Evolutionary conservation across 2,113 vertebrate genomes (phyloP), one percentile per base, ranked within the genome.

Genomic region (Percopsis transmontana): DNA sequence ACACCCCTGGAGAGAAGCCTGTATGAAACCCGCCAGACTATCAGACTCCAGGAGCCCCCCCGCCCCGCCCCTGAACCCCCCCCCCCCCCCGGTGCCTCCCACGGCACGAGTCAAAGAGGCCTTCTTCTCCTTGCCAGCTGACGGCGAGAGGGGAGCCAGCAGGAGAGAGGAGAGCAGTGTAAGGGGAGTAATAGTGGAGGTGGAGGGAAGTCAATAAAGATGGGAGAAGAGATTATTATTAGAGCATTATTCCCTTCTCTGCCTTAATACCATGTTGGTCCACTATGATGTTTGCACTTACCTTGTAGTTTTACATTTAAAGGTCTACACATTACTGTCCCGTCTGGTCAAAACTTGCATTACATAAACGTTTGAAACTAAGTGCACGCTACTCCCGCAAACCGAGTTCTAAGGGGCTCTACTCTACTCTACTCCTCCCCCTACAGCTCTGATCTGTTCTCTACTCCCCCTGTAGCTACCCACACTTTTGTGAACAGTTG

Each of bases 51-150:
- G 62, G 51, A 81, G 83, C 82, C 74, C 82, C 68, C 51, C 9
- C 39, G 50, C 58, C 64, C 45, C 23, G 67, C 72, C 68, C 65
- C 70, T 63, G 65, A 67, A 70, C 23, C 19, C 68, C 70, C 62
- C 7, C 15, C 38, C 12, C 47, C 14, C 27, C 52, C 27, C 51
- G 16, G 44, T 10, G 16, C 48, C 48, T 51, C 68, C 61, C 76
- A 76, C 68, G 77, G 62, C 81, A 82, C 24, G 64, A 88, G 83
- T 89, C 88, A 89, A 89, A 89, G 88, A 76, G 80, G 80, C 89
- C 87, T 90, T 90, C 86, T 90, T 91, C 76, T 91, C 71, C 57
- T 48, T 80, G 83, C 83, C 88, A 89, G 85, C 86, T 88, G 86
- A 89, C 81, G 77, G 76, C 71, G 77, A 71, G 65, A 71, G 75